Conservation (phyloP, 1,140 invertebrate genomes). For the Pentalonia nigronervosa region DNA sequence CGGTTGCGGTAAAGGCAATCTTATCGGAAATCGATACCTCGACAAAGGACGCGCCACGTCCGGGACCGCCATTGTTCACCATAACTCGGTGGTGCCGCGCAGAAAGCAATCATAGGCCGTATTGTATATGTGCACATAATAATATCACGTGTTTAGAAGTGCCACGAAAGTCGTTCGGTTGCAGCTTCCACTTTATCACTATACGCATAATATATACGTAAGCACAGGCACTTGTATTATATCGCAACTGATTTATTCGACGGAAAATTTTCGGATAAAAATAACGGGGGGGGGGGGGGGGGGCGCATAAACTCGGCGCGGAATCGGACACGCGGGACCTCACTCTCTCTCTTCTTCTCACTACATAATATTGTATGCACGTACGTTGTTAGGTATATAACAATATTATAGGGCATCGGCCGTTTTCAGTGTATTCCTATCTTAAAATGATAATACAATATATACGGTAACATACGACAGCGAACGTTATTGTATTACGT, state of each 20-base stretch:
- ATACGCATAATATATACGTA: background rate
- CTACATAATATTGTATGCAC: background rate
- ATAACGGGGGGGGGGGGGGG: background rate
- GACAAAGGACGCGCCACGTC: background rate
- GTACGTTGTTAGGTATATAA: background rate
- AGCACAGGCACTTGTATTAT: background rate
- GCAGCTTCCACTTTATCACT: background rate
- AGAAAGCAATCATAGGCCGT: background rate
- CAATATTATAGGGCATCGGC: background rate
- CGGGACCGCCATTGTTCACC: background rate
- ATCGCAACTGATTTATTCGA: background rate
- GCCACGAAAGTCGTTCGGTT: background rate
- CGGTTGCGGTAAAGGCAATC: background rate
- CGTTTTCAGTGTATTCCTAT: background rate
- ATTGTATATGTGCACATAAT: background rate
- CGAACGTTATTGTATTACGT: background rate
- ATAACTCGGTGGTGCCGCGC: too few relatives aligned
- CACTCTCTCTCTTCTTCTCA: background rate
- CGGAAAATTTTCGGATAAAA: background rate
- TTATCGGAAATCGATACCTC: background rate
- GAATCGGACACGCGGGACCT: background rate
- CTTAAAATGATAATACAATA: background rate
- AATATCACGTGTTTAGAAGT: background rate
- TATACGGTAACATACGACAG: background rate
- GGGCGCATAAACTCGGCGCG: background rate